A percentile compares a stretch with the other conserved stretches of the same genome.
phyloP scores from a whole-genome alignment of 2,888 invertebrate species.

The Mesorhabditis spiculigera region DNA sequence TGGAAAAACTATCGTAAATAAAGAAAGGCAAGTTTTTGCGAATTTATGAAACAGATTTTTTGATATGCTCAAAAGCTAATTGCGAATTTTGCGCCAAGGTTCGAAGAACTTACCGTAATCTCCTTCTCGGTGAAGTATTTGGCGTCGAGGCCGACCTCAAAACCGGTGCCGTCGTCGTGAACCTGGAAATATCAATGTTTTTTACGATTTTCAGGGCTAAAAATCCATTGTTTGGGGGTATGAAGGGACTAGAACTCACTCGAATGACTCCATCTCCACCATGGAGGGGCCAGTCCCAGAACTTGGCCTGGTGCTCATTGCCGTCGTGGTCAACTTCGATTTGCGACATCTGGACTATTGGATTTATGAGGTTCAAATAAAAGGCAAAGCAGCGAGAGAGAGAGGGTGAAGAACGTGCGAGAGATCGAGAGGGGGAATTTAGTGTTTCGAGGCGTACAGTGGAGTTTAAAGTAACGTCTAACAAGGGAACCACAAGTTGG shows the following conservation, averaged over 20 bases:
- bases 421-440: no score
- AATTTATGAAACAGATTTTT: no score
- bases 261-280: background rate
- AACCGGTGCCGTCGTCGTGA: background rate
- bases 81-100: no score
- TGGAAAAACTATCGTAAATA: background rate
- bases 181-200: background rate
- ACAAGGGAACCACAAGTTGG: no score
- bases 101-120: background rate
- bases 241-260: background rate
- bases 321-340: background rate
- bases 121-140: slow-evolving; percentile 2
- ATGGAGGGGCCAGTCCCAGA: slow-evolving; percentile 3
- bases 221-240: background rate
- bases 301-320: background rate
- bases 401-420: no score
- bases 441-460: no score
- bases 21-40: no score
- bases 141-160: background rate
- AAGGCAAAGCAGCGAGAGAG: no score
- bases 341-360: slow-evolving; percentile 3
- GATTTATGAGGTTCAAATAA: no score
- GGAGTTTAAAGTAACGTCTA: no score
- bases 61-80: no score
- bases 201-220: background rate